These are phyloP conservation scores for Trichonephila clavipes DNA, from an alignment of 1,140 invertebrate species.

Conservation along the genomic window DNA sequence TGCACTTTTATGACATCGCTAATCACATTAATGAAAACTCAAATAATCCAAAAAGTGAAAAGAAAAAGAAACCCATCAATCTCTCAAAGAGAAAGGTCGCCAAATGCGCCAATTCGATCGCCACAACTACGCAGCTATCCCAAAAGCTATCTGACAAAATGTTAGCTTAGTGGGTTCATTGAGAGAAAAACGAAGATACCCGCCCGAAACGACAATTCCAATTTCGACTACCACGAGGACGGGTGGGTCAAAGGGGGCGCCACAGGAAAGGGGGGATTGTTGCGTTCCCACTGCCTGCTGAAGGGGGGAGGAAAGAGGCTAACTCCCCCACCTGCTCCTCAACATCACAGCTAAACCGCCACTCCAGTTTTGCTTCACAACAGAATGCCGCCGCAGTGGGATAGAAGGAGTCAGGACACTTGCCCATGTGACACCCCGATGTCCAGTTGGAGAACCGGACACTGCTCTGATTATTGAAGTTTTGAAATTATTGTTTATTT, in stretches of 20 bases:
- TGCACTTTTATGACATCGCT: too few species aligned
- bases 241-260: slow-evolving; percentile 51
- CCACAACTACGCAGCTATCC: background rate
- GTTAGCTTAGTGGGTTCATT: slow-evolving; percentile 61
- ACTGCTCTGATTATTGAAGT: background rate
- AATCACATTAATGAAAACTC: too few species aligned
- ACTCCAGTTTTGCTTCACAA: slow-evolving; percentile 16
- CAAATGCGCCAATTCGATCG: slow-evolving; percentile 21
- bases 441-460: background rate
- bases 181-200: slow-evolving; percentile 65
- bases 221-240: slow-evolving; percentile 42
- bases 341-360: slow-evolving; percentile 41
- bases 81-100: background rate
- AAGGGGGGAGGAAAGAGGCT: background rate
- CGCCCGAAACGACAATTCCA: slow-evolving; percentile 70
- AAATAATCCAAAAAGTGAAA: too few species aligned
- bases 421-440: background rate
- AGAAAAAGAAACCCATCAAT: too few species aligned
- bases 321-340: slow-evolving; percentile 23
- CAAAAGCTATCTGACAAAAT: slow-evolving; percentile 61
- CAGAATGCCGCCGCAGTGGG: slow-evolving; percentile 26
- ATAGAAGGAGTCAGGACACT: slow-evolving; percentile 13
- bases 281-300: background rate
- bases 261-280: background rate
- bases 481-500: background rate